phyloP scores from a whole-genome alignment of 2,797 vertebrate genomes.

The Centropyge bicolor region DNA sequence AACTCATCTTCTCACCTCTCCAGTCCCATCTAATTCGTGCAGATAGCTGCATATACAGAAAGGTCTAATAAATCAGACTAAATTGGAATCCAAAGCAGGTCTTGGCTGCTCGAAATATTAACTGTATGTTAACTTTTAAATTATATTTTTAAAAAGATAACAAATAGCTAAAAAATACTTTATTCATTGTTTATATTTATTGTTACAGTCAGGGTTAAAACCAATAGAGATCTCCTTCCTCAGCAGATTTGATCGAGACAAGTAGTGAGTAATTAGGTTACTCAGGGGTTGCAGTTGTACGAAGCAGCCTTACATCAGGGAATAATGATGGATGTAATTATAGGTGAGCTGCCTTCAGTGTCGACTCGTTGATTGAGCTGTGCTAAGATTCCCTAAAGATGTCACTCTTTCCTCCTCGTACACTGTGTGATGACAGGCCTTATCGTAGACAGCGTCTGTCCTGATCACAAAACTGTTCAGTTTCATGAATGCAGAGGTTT shows the following conservation, averaged over 20 bases:
- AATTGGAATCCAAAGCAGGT: background rate
- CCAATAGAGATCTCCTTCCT: background rate
- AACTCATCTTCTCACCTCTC: background rate
- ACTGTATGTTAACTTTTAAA: too few relatives aligned
- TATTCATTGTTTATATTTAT: background rate
- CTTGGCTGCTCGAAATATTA: background rate
- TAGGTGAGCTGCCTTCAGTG: conserved; percentile 31
- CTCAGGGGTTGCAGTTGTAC: conserved; percentile 49
- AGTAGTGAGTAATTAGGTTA: conserved; percentile 47
- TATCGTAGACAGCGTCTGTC: conserved; percentile 4
- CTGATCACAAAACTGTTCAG: background rate
- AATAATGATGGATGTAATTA: conserved; percentile 70
- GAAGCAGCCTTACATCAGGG: conserved; percentile 44
- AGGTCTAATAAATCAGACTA: too few relatives aligned
- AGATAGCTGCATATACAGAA: background rate
- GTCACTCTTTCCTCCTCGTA: conserved; percentile 37
- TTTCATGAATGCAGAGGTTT: background rate
- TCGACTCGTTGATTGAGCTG: conserved; percentile 64
- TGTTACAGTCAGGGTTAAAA: conserved; percentile 6
- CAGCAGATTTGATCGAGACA: conserved; percentile 24
- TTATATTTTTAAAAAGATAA: background rate
- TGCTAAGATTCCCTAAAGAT: conserved; percentile 53
- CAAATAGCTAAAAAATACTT: background rate
- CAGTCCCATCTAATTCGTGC: background rate
- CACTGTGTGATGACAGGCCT: conserved; percentile 7